Evolutionary conservation across 30 jellyfish, hydroid and myxozoan species (phyloP).

Genomic region (Turritopsis rubra): DNA sequence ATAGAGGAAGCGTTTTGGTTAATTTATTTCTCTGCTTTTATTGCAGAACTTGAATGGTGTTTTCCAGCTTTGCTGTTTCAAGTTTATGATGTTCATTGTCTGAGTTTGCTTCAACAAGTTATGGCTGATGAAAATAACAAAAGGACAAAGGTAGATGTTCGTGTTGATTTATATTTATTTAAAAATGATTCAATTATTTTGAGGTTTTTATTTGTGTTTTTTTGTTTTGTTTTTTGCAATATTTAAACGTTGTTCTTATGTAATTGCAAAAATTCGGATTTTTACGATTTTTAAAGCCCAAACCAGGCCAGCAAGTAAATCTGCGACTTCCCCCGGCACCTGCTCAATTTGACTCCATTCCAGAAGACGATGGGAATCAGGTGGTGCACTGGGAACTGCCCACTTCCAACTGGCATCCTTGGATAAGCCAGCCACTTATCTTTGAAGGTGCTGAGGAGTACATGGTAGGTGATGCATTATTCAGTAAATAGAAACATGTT

Average conservation of each 20-base stretch:
- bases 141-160: not conserved
- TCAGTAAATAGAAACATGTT: no score
- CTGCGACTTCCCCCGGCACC: slow-evolving; percentile 3
- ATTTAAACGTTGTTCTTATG: not conserved
- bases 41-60: not conserved
- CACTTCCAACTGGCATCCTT: slow-evolving; percentile 69
- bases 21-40: not conserved
- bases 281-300: slow-evolving; percentile 4
- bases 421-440: slow-evolving; percentile 82
- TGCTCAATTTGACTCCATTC: not conserved
- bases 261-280: not conserved
- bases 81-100: not conserved
- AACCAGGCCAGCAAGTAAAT: slow-evolving; percentile 19
- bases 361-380: slow-evolving; percentile 14
- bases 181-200: not conserved
- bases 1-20: not conserved
- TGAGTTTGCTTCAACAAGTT: no score
- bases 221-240: not conserved
- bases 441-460: slow-evolving; percentile 96
- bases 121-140: no score
- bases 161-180: not conserved
- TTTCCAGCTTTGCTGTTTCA: not conserved
- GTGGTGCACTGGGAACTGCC: slow-evolving; percentile 91
- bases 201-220: not conserved
- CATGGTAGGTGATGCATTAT: slow-evolving; percentile 48